These are phyloP conservation scores for Cherax quadricarinatus DNA, from an alignment of 1,140 invertebrate species.

Conservation along the genomic window DNA sequence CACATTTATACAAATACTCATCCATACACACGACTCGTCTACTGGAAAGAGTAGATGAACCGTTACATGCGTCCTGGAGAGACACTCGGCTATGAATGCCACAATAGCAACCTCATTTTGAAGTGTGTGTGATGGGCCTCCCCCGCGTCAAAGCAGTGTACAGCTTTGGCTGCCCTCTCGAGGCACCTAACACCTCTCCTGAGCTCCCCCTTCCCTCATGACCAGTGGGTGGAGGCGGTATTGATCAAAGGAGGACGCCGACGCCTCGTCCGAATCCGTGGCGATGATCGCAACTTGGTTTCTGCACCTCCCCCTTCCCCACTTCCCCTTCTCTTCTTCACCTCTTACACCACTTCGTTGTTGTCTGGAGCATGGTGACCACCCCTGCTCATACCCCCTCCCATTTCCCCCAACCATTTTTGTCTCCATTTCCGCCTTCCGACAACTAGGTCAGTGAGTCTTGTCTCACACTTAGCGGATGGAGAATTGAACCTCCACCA, in stretches of 20 bases:
- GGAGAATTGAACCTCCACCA: too few species aligned
- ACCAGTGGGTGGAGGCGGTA: slow-evolving; percentile 22
- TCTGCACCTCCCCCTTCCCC: neutral
- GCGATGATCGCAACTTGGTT: neutral
- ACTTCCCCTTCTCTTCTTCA: neutral
- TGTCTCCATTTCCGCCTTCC: too few species aligned
- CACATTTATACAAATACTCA: too few species aligned
- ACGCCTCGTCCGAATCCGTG: slow-evolving; percentile 14
- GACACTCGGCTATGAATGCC: too few species aligned
- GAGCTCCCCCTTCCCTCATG: neutral
- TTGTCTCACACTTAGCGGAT: too few species aligned
- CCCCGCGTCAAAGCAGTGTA: neutral
- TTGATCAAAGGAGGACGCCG: slow-evolving; percentile 43
- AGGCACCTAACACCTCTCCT: neutral
- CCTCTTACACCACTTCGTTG: neutral
- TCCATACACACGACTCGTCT: too few species aligned
- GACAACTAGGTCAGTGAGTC: too few species aligned
- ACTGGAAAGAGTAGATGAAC: too few species aligned
- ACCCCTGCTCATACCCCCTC: neutral
- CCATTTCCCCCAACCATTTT: neutral
- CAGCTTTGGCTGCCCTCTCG: neutral
- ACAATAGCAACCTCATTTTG: neutral
- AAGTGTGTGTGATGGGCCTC: neutral
- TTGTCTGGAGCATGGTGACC: slow-evolving; percentile 1
- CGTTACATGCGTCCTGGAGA: too few species aligned